phyloP scores from a whole-genome alignment of 1,140 invertebrate species.

The Medauroidea extradentata region DNA sequence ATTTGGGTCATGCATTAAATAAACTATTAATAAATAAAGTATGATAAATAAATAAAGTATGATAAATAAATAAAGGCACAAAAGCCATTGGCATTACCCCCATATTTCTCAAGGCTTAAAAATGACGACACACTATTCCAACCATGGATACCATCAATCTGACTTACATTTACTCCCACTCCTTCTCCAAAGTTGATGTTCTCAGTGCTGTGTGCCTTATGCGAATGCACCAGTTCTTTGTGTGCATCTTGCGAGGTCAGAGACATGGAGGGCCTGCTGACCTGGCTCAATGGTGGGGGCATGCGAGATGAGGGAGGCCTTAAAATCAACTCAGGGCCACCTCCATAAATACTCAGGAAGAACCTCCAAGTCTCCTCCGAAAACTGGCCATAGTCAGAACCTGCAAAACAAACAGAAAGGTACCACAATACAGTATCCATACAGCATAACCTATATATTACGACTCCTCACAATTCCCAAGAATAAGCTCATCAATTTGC shows the following conservation, averaged over 20 bases:
- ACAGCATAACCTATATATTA: too few relatives aligned
- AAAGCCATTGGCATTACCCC: too few relatives aligned
- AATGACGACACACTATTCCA: neutral
- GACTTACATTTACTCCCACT: neutral
- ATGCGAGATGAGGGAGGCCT: conserved; percentile 26
- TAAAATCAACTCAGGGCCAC: conserved; percentile 72
- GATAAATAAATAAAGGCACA: neutral
- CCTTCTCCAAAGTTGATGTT: conserved; percentile 11
- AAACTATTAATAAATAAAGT: neutral
- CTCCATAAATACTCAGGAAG: conserved; percentile 77
- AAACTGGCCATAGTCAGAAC: conserved; percentile 79
- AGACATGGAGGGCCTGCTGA: neutral
- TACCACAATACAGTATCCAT: too few relatives aligned
- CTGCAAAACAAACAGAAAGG: too few relatives aligned
- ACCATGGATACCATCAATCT: neutral
- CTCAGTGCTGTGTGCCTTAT: conserved; percentile 18
- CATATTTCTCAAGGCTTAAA: neutral
- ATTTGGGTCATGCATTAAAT: neutral
- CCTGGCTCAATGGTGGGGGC: neutral
- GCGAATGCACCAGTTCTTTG: neutral
- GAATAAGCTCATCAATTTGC: too few relatives aligned
- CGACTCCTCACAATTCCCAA: too few relatives aligned
- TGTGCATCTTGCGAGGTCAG: neutral
- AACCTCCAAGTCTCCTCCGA: conserved; percentile 82
- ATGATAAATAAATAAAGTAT: neutral